These are phyloP conservation scores for Bombus affinis DNA, from an alignment of 1,140 invertebrate genomes.

Conservation along the genomic window DNA sequence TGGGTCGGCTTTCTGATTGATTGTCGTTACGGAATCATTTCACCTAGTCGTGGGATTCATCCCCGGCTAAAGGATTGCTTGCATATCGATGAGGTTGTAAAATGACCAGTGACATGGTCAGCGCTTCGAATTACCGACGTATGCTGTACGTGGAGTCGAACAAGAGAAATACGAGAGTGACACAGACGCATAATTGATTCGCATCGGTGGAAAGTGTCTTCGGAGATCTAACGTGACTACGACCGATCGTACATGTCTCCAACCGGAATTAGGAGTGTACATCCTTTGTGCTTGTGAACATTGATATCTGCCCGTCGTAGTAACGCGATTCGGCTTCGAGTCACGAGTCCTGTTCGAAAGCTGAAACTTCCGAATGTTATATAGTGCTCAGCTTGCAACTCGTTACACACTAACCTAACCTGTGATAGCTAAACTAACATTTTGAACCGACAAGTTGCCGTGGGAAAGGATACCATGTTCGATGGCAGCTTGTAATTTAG, in stretches of 20 bases:
- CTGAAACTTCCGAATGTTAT: slow-evolving; percentile 2
- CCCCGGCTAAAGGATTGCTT: neutral
- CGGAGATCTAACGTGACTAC: slow-evolving; percentile 13
- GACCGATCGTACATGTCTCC: slow-evolving; percentile 21
- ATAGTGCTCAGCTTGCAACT: neutral
- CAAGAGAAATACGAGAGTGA: neutral
- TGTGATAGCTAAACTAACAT: too few relatives aligned
- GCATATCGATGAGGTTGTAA: slow-evolving; percentile 21
- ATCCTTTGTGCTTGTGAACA: slow-evolving; percentile 36
- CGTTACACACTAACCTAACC: neutral
- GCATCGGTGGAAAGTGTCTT: slow-evolving; percentile 2
- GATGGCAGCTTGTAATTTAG: neutral
- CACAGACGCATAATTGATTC: neutral
- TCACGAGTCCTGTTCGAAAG: neutral
- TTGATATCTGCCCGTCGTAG: slow-evolving; percentile 17
- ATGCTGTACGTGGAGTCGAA: neutral
- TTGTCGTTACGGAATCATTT: slow-evolving; percentile 12
- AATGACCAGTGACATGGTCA: slow-evolving; percentile 2
- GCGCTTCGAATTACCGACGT: slow-evolving; percentile 20
- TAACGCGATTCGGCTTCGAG: slow-evolving; percentile 12
- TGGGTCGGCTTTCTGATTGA: neutral
- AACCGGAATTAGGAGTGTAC: slow-evolving; percentile 39
- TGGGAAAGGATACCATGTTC: too few relatives aligned
- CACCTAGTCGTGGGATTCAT: neutral
- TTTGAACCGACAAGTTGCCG: neutral